These are phyloP conservation scores for Aelia acuminata DNA, from an alignment of 2,888 invertebrate genomes.

Conservation along the genomic window DNA sequence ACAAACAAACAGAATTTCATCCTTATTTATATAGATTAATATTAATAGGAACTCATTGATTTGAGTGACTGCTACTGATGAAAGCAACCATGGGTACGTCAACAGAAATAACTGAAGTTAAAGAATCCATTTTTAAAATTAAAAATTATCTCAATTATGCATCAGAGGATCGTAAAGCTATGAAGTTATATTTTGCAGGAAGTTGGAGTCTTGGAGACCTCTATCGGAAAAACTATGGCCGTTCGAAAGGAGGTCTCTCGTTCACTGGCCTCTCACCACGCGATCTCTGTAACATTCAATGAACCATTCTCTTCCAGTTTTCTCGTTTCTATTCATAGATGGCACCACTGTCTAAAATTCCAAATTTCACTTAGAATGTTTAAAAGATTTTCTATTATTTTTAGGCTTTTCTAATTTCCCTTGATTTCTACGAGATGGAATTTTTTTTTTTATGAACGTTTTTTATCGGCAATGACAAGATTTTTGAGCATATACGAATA, in stretches of 20 bases:
- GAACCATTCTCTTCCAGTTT: neutral
- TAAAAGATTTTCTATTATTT: too few species aligned
- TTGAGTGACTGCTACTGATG: too few species aligned
- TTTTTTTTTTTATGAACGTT: too few species aligned
- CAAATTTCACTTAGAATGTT: too few species aligned
- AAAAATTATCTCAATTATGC: neutral
- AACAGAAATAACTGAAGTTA: neutral
- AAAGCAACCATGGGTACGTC: too few species aligned
- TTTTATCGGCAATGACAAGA: too few species aligned
- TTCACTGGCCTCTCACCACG: slow-evolving; percentile 10
- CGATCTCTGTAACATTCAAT: neutral
- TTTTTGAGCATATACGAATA: too few species aligned
- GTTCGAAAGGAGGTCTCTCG: neutral
- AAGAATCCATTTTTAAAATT: neutral
- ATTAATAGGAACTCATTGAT: too few species aligned
- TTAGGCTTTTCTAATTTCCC: too few species aligned
- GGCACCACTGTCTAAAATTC: neutral
- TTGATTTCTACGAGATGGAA: too few species aligned
- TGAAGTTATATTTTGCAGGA: neutral
- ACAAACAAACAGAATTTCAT: too few species aligned
- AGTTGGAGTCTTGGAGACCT: neutral
- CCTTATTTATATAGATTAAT: too few species aligned
- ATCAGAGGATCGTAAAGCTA: neutral
- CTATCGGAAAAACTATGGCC: neutral
- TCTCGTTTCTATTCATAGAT: neutral